Evolutionary conservation across 2,888 invertebrate species (phyloP).

Genomic region (Stenurella melanura): DNA sequence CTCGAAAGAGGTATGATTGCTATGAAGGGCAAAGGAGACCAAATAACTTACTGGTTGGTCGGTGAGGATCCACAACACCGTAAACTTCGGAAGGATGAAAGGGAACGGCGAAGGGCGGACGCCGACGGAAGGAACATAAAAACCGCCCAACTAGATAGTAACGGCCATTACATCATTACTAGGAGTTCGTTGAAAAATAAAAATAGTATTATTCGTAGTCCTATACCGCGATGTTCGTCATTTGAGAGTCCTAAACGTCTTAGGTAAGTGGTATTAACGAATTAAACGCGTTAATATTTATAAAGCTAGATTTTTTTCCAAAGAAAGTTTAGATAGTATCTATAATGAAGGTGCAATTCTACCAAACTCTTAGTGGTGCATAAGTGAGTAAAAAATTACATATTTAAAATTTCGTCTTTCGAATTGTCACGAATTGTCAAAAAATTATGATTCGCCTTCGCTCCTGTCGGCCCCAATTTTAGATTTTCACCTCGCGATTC

Average conservation of each 20-base stretch:
- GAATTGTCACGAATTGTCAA: no score
- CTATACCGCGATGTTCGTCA: slow-evolving; percentile 82
- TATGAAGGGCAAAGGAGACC: slow-evolving; percentile 90
- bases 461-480: no score
- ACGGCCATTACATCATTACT: slow-evolving; percentile 70
- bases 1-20: slow-evolving; percentile 85
- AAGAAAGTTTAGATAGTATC: no score
- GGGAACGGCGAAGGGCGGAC: slow-evolving; percentile 73
- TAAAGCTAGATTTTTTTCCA: no score
- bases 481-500: no score
- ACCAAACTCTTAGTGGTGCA: no score
- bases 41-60: slow-evolving; percentile 87
- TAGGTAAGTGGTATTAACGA: slow-evolving; percentile 72
- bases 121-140: slow-evolving; percentile 66
- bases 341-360: no score
- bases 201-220: slow-evolving; percentile 76
- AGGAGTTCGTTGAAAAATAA: slow-evolving; percentile 84
- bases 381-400: no score
- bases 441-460: no score
- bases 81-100: slow-evolving; percentile 75
- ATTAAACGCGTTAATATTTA: no score
- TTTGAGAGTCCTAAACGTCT: slow-evolving; percentile 89
- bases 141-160: slow-evolving; percentile 60
- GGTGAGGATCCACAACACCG: slow-evolving; percentile 83
- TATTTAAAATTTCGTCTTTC: no score